Evolutionary conservation across 2,113 vertebrate species (phyloP), one percentile per base, ranked within the genome.

Genomic region (Cheirogaleus medius): DNA sequence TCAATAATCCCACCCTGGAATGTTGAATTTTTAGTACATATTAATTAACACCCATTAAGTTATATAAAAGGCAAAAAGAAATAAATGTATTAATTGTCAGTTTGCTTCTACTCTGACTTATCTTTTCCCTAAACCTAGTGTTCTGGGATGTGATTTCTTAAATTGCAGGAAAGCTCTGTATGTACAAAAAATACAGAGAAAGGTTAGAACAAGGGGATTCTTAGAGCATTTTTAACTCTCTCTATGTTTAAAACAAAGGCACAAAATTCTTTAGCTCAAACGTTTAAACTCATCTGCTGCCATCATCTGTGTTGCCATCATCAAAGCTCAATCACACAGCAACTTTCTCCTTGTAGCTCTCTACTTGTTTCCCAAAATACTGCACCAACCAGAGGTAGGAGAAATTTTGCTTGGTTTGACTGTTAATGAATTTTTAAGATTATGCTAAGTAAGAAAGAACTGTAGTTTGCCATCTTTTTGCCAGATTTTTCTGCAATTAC

Each of bases 11-110:
- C 98, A 98, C 94, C 92, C 98, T 97, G 95, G 93, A 97, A 98
- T 97, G 97, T 97, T 97, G 97, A 97, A 98, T 94, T 94, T 81
- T 97, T 97, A 94, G 90, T 97, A 97, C 96, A 97, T 97, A 97
- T 97, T 98, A 98, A 99, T 99, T 98, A 99, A 97, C 98, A 95
- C 84, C 87, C 95, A 98, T 98, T 98, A 98, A 98, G 98, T 98
- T 97, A 98, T 92, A 98, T 42, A 94, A 95, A 98, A 96, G 71
- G 78, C 80, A 96, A 96, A 95, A 97, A 84, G 90, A 94, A 95
- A 96, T 34, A 96, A 93, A 93, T 95, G 42, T 92, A 83, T 94
- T 91, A 94, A 95, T 94, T 95, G 81, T 95, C 94, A 89, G 73
- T 85, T 96, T 90, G 60, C 37, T 58, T 90, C 95, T 86, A 9